phyloP scores from a whole-genome alignment of 2,113 vertebrate species.

The Triplophysa dalaica region DNA sequence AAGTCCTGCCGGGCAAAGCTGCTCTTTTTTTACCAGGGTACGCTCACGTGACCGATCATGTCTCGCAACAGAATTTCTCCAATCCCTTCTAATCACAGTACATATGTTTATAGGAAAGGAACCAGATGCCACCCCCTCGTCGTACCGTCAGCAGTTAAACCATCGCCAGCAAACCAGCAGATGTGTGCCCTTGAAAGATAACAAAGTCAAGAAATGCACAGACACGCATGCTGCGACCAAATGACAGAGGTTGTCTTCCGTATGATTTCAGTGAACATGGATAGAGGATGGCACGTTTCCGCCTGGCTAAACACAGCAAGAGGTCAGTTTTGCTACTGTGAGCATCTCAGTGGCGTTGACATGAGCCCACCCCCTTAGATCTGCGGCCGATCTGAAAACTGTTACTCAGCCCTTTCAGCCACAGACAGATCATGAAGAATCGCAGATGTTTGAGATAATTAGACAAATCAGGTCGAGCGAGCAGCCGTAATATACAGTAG shows the following conservation, averaged over 20 bases:
- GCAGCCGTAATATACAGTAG: no score
- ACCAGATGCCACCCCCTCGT: no score
- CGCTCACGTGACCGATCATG: no score
- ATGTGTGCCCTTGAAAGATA: not conserved
- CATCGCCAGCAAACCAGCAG: not conserved
- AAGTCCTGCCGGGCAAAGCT: no score
- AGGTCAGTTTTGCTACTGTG: constrained; percentile 26
- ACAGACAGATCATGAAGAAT: no score
- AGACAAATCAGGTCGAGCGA: no score
- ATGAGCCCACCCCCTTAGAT: constrained; percentile 20
- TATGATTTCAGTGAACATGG: constrained; percentile 18
- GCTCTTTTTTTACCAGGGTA: no score
- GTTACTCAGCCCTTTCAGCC: constrained; percentile 33
- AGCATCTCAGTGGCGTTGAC: constrained; percentile 1
- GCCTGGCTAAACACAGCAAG: constrained; percentile 1
- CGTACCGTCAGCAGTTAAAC: no score
- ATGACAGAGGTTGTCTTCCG: not conserved
- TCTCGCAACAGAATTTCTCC: no score
- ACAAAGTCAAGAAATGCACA: not conserved
- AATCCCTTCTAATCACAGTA: no score
- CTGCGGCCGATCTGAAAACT: constrained; percentile 40
- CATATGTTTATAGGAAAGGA: no score
- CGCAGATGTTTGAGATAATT: no score
- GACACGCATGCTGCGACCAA: not conserved
- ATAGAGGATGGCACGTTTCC: constrained; percentile 1